Percentiles rank a stretch among this genome's conserved stretches.
Conservation (phyloP, 2,888 invertebrate genomes). For the Drosophila atripex region DNA sequence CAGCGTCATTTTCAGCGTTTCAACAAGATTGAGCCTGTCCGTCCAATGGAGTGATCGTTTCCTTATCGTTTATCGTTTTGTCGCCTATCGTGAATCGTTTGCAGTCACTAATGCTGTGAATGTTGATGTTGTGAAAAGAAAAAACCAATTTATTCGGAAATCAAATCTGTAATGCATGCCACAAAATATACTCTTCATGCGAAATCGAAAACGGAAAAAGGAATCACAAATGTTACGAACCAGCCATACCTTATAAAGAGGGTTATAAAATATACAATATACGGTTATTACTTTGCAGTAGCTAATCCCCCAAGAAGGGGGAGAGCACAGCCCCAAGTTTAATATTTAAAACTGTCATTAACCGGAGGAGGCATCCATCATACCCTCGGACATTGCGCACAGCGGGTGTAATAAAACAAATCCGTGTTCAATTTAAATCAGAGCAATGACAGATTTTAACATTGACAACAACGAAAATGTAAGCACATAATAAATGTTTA, state of each 20-base stretch:
- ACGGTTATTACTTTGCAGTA: neutral
- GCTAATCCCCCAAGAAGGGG: neutral
- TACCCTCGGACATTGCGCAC: neutral
- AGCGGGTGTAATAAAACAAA: slow-evolving; percentile 28
- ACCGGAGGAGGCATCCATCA: neutral
- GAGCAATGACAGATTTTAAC: slow-evolving; percentile 32
- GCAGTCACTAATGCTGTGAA: slow-evolving; percentile 17
- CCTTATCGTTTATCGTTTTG: slow-evolving; percentile 1
- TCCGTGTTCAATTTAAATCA: slow-evolving; percentile 45
- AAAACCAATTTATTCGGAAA: slow-evolving; percentile 30
- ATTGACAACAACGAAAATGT: slow-evolving; percentile 17
- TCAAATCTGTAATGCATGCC: slow-evolving; percentile 14
- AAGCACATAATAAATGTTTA: slow-evolving; percentile 46
- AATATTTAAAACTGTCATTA: neutral
- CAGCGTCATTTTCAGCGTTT: slow-evolving; percentile 28
- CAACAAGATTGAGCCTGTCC: slow-evolving; percentile 3
- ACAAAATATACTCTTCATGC: slow-evolving; percentile 11
- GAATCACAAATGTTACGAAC: neutral
- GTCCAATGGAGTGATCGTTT: slow-evolving; percentile 12
- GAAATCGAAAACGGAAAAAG: slow-evolving; percentile 20
- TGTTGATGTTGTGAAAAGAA: slow-evolving; percentile 20
- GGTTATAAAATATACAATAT: neutral
- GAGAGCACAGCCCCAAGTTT: neutral
- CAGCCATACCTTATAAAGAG: neutral
- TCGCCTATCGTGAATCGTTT: slow-evolving; percentile 4